These are phyloP conservation scores for Stenodera caucasica DNA, from an alignment of 2,888 invertebrate genomes.

Conservation along the genomic window DNA sequence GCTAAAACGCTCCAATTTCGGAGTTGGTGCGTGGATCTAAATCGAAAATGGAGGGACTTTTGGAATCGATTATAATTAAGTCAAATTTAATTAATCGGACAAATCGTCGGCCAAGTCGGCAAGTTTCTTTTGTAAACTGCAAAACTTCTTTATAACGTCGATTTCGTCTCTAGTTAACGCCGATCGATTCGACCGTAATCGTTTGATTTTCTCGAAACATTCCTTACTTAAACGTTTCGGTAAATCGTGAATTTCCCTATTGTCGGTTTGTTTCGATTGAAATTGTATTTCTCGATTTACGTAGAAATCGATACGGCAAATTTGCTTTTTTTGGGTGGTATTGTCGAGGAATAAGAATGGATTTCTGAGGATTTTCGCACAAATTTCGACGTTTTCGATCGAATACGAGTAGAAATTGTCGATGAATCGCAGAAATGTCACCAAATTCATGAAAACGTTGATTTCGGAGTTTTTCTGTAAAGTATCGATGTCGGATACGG, in stretches of 20 bases:
- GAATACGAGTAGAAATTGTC: constrained; percentile 4
- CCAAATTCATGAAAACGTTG: constrained; percentile 17
- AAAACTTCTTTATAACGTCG: constrained; percentile 2
- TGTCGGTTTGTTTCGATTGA: not conserved
- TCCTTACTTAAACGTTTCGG: constrained; percentile 12
- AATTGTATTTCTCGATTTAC: constrained; percentile 16
- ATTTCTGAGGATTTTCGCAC: not conserved
- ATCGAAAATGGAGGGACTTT: too few species aligned
- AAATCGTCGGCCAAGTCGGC: not conserved
- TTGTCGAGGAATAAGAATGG: constrained; percentile 9
- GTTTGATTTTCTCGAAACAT: constrained; percentile 17
- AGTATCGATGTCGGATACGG: constrained; percentile 18
- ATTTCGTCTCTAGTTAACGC: constrained; percentile 1
- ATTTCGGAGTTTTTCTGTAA: constrained; percentile 19
- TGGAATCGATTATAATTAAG: too few species aligned
- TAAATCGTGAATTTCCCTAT: not conserved
- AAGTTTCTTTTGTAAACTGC: not conserved
- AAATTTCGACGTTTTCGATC: not conserved
- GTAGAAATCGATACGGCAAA: constrained; percentile 11
- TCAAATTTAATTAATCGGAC: too few species aligned
- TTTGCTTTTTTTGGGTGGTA: not conserved
- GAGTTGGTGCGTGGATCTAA: too few species aligned
- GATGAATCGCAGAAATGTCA: constrained; percentile 12
- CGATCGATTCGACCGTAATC: not conserved
- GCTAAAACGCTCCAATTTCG: too few species aligned